Conservation (phyloP, 2,113 vertebrate genomes). For the Microtus pennsylvanicus region DNA sequence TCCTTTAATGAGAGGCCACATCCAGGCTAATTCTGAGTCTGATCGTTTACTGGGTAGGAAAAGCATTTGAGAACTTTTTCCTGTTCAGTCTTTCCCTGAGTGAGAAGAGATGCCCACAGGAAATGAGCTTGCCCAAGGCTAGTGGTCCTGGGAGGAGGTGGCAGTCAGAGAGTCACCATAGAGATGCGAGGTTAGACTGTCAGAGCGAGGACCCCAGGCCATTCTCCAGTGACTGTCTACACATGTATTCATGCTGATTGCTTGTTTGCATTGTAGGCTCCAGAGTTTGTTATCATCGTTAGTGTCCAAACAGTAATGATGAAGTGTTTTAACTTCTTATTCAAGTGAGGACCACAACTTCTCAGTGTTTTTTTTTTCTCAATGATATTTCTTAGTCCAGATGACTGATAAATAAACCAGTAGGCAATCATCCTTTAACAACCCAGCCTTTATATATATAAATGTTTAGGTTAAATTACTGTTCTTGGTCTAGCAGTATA, state of each 20-base stretch:
- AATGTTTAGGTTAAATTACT: slow-evolving; percentile 27
- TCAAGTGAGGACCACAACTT: background rate
- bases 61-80: background rate
- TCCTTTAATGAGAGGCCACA: slow-evolving; percentile 28
- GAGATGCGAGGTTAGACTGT: background rate
- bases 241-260: background rate
- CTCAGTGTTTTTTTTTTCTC: background rate
- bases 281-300: background rate
- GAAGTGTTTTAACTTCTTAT: slow-evolving; percentile 9
- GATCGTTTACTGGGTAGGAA: background rate
- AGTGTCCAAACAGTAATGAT: slow-evolving; percentile 52
- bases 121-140: background rate
- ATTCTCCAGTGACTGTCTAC: background rate
- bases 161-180: background rate
- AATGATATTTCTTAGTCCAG: slow-evolving; percentile 24
- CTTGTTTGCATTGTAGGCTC: slow-evolving; percentile 41
- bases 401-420: slow-evolving; percentile 46
- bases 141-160: background rate
- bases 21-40: slow-evolving; percentile 44
- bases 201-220: background rate
- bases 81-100: background rate
- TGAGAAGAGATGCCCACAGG: background rate
- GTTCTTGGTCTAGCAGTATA: background rate
- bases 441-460: background rate
- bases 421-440: slow-evolving; percentile 38